These are phyloP conservation scores for Zapornia atra DNA, from an alignment of 2,113 vertebrate species.

Conservation along the genomic window DNA sequence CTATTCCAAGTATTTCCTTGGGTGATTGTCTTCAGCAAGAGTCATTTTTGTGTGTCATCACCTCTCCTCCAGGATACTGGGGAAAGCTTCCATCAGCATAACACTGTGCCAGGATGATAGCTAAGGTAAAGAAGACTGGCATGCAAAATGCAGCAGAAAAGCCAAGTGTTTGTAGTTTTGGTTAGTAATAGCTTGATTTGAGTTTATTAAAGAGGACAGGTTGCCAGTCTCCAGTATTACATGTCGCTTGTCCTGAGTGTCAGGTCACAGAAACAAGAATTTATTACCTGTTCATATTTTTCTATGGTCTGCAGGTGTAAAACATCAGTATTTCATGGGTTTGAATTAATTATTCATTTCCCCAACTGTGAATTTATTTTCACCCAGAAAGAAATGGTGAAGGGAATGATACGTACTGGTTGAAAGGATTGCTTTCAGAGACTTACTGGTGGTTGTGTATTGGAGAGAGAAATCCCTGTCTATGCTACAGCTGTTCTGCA, in stretches of 20 bases:
- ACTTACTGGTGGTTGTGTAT: not conserved
- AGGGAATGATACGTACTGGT: not conserved
- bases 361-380: not conserved
- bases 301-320: not conserved
- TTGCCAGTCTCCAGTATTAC: not conserved
- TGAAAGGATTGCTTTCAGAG: not conserved
- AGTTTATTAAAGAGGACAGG: not conserved
- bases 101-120: not conserved
- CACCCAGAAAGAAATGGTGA: not conserved
- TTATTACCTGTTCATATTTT: not conserved
- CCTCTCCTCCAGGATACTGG: conserved; percentile 7
- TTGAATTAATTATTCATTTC: not conserved
- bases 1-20: conserved; percentile 8
- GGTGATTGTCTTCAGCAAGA: not conserved
- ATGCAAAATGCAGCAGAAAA: not conserved
- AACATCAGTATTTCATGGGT: not conserved
- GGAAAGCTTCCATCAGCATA: not conserved
- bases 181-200: not conserved
- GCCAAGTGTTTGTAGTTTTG: not conserved
- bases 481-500: not conserved
- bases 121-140: not conserved
- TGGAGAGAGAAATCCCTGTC: conserved; percentile 26
- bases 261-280: not conserved
- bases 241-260: not conserved
- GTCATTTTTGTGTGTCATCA: conserved; percentile 4